Evolutionary conservation across 2,888 invertebrate genomes (phyloP).

Genomic region (Horisme vitalbata): DNA sequence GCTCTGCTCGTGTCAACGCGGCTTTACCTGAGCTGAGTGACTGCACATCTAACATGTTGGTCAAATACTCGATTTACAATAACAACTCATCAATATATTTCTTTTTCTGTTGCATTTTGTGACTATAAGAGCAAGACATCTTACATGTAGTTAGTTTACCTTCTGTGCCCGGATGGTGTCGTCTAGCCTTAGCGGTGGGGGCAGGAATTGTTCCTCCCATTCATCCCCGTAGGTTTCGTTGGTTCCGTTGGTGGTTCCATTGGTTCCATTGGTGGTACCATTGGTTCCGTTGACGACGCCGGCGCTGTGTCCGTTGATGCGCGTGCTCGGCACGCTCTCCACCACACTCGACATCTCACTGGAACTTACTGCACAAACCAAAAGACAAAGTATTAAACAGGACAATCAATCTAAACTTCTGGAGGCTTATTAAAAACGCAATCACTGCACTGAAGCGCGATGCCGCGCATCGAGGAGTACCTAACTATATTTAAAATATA

Average conservation of each 20-base stretch:
- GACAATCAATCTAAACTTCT: no score
- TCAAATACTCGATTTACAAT: no score
- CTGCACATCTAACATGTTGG: no score
- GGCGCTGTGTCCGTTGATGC: slow-evolving; percentile 38
- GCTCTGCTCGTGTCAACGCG: no score
- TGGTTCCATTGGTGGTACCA: slow-evolving; percentile 17
- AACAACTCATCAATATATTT: no score
- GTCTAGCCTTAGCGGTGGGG: slow-evolving; percentile 58
- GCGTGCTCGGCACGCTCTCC: slow-evolving; percentile 34
- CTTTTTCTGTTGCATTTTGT: no score
- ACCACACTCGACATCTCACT: slow-evolving; percentile 54
- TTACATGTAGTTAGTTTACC: slow-evolving; percentile 49
- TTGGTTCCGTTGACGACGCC: slow-evolving; percentile 30
- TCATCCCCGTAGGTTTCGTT: slow-evolving; percentile 24
- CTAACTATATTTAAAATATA: no score
- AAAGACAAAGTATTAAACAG: neutral
- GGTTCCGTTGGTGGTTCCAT: slow-evolving; percentile 27
- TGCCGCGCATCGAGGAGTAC: no score
- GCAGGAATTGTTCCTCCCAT: slow-evolving; percentile 68
- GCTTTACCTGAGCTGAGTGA: no score
- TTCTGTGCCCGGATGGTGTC: slow-evolving; percentile 62
- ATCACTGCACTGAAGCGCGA: no score
- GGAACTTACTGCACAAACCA: slow-evolving; percentile 6
- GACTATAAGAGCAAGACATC: no score
- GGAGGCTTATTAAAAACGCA: no score